Evolutionary conservation across 2,888 invertebrate genomes (phyloP).

Genomic region (Clivina fossor): DNA sequence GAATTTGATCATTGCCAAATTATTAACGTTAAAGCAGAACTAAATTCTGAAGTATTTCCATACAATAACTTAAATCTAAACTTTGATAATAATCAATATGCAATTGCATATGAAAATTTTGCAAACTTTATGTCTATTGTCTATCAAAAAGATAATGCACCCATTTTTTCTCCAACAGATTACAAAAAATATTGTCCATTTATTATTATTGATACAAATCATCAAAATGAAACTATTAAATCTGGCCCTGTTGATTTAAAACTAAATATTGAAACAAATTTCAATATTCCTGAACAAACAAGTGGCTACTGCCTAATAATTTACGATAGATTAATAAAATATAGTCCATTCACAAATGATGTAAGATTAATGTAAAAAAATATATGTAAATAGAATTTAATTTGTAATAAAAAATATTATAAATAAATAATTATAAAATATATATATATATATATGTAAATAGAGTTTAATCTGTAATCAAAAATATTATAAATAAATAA

Average conservation of each 20-base stretch:
- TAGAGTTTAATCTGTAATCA: too few relatives aligned
- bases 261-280: conserved; percentile 37
- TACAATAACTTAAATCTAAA: conserved; percentile 46
- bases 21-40: conserved; percentile 46
- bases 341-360: conserved; percentile 36
- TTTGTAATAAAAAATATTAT: too few relatives aligned
- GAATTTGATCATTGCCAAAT: conserved; percentile 43
- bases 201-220: conserved; percentile 31
- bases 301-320: conserved; percentile 42
- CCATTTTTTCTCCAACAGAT: conserved; percentile 26
- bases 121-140: conserved; percentile 40
- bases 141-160: conserved; percentile 37
- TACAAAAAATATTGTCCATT: conserved; percentile 29
- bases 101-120: conserved; percentile 43
- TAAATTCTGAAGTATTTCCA: conserved; percentile 48
- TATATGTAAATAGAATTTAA: too few relatives aligned
- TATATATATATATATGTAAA: too few relatives aligned
- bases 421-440: too few relatives aligned
- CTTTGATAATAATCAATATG: conserved; percentile 41
- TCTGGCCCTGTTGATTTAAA: conserved; percentile 38
- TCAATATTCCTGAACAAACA: conserved; percentile 38
- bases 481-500: too few relatives aligned
- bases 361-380: too few relatives aligned
- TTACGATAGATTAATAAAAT: conserved; percentile 39
- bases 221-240: conserved; percentile 41